Evolutionary conservation across 2,888 invertebrate species (phyloP).

Genomic region (Acronicta alni): DNA sequence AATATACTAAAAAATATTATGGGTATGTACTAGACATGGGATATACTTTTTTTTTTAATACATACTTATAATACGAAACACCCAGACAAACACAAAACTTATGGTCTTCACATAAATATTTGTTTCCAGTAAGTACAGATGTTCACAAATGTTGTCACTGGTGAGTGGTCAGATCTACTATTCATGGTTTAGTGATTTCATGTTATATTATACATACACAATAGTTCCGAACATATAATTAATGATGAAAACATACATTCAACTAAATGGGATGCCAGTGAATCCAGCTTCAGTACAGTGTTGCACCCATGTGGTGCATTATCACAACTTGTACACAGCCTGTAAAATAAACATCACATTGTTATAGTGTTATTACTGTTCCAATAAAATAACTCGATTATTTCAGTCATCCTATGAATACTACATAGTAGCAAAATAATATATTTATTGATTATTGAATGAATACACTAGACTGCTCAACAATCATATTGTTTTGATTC

Average conservation of each 20-base stretch:
- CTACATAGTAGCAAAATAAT: not conserved
- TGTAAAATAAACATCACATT: conserved; percentile 72
- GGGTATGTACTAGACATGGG: too few species aligned
- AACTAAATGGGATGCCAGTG: conserved; percentile 94
- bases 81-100: too few species aligned
- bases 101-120: too few species aligned
- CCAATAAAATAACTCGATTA: too few species aligned
- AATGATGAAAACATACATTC: conserved; percentile 94
- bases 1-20: conserved; percentile 5
- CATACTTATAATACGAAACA: too few species aligned
- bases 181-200: too few species aligned
- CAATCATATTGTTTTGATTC: conserved; percentile 22
- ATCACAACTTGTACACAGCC: conserved; percentile 97
- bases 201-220: too few species aligned
- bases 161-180: too few species aligned
- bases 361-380: too few species aligned
- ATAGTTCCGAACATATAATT: not conserved
- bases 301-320: conserved; percentile 96
- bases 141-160: too few species aligned
- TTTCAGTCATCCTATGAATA: conserved; percentile 6
- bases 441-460: not conserved
- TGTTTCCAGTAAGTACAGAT: too few species aligned
- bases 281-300: conserved; percentile 95
- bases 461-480: conserved; percentile 4
- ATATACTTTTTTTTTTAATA: too few species aligned